These are phyloP conservation scores for Sebastes trivittatus DNA, from an alignment of 2,797 vertebrate species.

Conservation along the genomic window DNA sequence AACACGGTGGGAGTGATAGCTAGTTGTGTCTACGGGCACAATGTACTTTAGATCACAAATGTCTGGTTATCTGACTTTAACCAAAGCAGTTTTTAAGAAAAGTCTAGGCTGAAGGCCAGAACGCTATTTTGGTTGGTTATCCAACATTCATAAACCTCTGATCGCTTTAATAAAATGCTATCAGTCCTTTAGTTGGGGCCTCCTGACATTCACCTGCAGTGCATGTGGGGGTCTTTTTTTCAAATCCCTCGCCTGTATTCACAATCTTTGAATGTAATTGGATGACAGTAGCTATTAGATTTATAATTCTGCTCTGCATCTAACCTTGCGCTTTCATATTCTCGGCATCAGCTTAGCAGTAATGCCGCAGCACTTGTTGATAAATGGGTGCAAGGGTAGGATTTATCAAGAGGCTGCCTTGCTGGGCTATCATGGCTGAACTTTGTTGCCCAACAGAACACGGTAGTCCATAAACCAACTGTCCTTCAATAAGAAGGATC, in stretches of 20 bases:
- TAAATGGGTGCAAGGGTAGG: conserved; percentile 51
- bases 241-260: background rate
- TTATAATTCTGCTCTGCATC: conserved; percentile 42
- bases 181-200: background rate
- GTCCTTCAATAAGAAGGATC: conserved; percentile 60
- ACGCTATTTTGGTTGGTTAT: background rate
- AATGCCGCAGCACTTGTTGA: conserved; percentile 54
- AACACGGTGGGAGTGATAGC: conserved; percentile 52
- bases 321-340: conserved; percentile 54
- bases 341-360: conserved; percentile 32
- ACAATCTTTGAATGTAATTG: conserved; percentile 36
- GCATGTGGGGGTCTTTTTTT: background rate
- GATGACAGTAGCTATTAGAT: conserved; percentile 41
- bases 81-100: conserved; percentile 26
- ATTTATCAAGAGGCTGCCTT: conserved; percentile 59
- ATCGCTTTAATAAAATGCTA: background rate
- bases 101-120: background rate
- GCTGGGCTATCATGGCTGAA: conserved; percentile 58
- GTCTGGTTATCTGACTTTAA: conserved; percentile 26
- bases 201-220: background rate
- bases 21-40: conserved; percentile 42
- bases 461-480: conserved; percentile 49
- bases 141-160: background rate
- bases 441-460: conserved; percentile 47
- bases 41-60: conserved; percentile 25